Evolutionary conservation across 2,797 vertebrate species (phyloP).

Genomic region (Sorex maritimensis): DNA sequence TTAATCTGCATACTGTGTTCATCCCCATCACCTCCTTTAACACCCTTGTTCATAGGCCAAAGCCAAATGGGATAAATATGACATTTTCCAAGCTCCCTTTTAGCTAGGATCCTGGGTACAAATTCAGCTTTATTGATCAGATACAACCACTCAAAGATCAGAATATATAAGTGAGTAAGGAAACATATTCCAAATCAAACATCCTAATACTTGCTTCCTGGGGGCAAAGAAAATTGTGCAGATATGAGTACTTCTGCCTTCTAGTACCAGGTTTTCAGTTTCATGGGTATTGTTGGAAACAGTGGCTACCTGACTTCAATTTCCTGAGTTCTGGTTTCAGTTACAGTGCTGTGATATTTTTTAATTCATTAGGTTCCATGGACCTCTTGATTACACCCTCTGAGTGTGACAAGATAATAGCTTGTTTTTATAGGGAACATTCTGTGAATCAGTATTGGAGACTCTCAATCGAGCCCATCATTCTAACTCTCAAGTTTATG

Average conservation of each 20-base stretch:
- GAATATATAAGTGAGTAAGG: neutral
- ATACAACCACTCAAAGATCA: neutral
- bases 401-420: neutral
- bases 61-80: neutral
- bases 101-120: neutral
- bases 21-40: neutral
- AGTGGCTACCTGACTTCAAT: conserved; percentile 46
- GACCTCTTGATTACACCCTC: neutral
- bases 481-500: conserved; percentile 27
- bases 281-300: neutral
- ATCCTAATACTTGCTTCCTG: conserved; percentile 14
- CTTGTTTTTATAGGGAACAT: neutral
- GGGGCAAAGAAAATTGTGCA: neutral
- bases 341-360: conserved; percentile 36
- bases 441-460: conserved; percentile 38
- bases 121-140: neutral
- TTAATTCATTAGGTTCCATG: neutral
- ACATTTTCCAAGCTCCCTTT: neutral
- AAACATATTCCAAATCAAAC: no score
- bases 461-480: neutral
- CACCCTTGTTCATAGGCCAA: neutral
- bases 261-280: neutral
- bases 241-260: neutral
- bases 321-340: conserved; percentile 3
- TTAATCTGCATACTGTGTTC: neutral